Percentiles rank a stretch among this genome's conserved stretches.
phyloP scores from a whole-genome alignment of 2,113 vertebrate species.

The Menidia beryllina region DNA sequence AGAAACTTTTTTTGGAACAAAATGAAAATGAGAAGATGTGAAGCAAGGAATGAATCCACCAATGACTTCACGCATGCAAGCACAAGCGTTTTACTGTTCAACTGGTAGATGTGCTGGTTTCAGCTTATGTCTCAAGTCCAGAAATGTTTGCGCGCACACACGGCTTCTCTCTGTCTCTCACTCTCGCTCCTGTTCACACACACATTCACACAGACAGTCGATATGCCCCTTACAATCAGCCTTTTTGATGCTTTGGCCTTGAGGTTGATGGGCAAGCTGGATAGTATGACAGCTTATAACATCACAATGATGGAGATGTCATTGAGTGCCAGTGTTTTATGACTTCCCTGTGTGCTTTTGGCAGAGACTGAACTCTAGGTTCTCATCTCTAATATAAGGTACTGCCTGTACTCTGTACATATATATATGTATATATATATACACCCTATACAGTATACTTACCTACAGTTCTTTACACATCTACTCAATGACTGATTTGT shows the following conservation, averaged over 20 bases:
- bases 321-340: constrained; percentile 70
- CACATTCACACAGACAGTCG: constrained; percentile 14
- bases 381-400: constrained; percentile 6
- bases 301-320: constrained; percentile 77
- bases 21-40: constrained; percentile 53
- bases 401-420: constrained; percentile 6
- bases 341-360: constrained; percentile 52
- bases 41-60: constrained; percentile 24
- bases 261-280: constrained; percentile 64
- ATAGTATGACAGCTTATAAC: constrained; percentile 72
- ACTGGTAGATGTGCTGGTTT: constrained; percentile 31
- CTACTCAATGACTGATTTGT: not conserved
- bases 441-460: not conserved
- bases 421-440: not conserved
- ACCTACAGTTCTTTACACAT: not conserved
- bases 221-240: constrained; percentile 58
- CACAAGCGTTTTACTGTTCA: constrained; percentile 25
- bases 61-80: constrained; percentile 6
- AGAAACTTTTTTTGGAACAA: constrained; percentile 62
- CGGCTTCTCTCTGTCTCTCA: no score
- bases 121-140: constrained; percentile 25
- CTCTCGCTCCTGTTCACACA: not conserved
- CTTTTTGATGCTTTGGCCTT: constrained; percentile 66
- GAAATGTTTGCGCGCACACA: constrained; percentile 25
- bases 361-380: constrained; percentile 46